phyloP scores from a whole-genome alignment of 2,113 vertebrate species.

The Pollachius pollachius region DNA sequence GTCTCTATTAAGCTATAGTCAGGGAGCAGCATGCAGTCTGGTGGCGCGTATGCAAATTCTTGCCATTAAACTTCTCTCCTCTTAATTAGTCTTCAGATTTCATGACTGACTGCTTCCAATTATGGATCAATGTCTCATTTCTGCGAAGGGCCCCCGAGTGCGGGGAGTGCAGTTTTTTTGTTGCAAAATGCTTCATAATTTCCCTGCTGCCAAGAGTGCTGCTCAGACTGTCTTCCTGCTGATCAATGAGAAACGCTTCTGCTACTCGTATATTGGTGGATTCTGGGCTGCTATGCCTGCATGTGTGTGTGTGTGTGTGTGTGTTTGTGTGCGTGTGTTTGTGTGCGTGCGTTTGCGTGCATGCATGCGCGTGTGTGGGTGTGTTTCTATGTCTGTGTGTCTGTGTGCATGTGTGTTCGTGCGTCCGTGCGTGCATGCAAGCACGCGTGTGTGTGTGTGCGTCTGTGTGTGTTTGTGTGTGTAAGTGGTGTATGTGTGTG shows the following conservation, averaged over 20 bases:
- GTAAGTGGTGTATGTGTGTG: too few relatives aligned
- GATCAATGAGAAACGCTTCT: conserved; percentile 46
- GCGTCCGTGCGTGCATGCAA: too few relatives aligned
- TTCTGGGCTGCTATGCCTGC: conserved; percentile 3
- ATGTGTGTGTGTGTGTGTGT: too few relatives aligned
- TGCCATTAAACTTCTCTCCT: conserved; percentile 68
- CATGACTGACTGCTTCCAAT: conserved; percentile 72
- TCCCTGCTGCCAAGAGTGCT: conserved; percentile 41
- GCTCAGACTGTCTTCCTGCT: conserved; percentile 38
- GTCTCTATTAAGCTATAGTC: conserved; percentile 11
- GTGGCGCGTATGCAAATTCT: conserved; percentile 64
- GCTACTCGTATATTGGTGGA: conserved; percentile 22
- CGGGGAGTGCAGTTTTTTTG: conserved; percentile 39
- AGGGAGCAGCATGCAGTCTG: conserved; percentile 37
- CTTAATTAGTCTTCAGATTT: conserved; percentile 78
- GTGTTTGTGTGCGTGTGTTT: too few relatives aligned
- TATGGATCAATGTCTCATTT: conserved; percentile 77
- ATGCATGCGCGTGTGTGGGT: too few relatives aligned
- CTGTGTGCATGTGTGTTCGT: too few relatives aligned
- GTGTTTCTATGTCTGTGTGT: too few relatives aligned
- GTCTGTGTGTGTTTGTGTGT: too few relatives aligned
- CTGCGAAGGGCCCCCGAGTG: conserved; percentile 49
- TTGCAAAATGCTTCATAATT: conserved; percentile 60
- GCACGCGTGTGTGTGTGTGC: too few relatives aligned
- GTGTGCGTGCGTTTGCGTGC: too few relatives aligned